Evolutionary conservation across 2,797 vertebrate species (phyloP).

Genomic region (Cichlasoma orientale): DNA sequence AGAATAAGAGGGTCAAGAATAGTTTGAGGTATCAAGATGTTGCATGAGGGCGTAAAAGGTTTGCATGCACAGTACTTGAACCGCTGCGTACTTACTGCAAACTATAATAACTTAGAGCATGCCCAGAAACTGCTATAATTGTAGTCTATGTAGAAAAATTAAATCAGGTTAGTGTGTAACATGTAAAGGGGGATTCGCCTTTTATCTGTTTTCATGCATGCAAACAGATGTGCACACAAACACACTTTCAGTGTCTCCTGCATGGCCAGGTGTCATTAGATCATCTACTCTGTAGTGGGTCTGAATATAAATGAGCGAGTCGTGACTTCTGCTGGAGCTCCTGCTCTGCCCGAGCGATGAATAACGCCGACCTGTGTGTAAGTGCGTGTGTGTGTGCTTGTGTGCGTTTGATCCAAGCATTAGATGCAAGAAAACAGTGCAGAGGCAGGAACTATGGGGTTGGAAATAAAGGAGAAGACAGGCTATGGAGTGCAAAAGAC

Average conservation of each 20-base stretch:
- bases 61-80: neutral
- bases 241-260: constrained; percentile 16
- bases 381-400: constrained; percentile 6
- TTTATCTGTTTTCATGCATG: constrained; percentile 1
- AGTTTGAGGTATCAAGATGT: no score
- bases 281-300: constrained; percentile 54
- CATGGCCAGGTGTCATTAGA: constrained; percentile 61
- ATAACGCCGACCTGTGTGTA: neutral
- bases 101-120: neutral
- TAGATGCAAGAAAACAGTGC: constrained; percentile 21
- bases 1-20: neutral
- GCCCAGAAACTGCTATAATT: neutral
- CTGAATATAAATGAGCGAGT: constrained; percentile 76
- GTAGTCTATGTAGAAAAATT: neutral
- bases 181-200: neutral
- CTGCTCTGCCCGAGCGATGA: neutral
- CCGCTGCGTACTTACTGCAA: neutral
- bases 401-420: constrained; percentile 28
- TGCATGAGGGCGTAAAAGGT: neutral
- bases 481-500: neutral
- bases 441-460: neutral
- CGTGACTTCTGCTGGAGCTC: constrained; percentile 65
- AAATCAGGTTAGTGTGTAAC: neutral
- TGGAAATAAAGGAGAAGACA: neutral
- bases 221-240: constrained; percentile 4